A percentile compares a stretch with the other conserved stretches of the same genome.
These are phyloP conservation scores for Sussaba pulchella DNA, from an alignment of 2,888 invertebrate genomes.

Conservation along the genomic window DNA sequence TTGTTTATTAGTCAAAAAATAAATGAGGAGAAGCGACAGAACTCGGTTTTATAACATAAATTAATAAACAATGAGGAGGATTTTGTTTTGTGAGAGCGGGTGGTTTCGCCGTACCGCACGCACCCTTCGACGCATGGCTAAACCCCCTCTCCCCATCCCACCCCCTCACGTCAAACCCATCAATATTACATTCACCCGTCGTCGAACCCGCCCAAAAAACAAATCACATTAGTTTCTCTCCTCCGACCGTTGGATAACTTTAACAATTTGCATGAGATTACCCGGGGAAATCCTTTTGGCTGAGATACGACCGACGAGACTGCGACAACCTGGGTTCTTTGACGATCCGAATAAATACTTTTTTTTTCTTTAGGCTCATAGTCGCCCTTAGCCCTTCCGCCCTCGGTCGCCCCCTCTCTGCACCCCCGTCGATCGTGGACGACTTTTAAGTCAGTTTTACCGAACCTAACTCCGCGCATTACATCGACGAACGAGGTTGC, in stretches of 20 bases:
- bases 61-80: conserved; percentile 50
- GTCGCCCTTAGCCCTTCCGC: conserved; percentile 59
- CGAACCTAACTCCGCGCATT: conserved; percentile 21
- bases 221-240: conserved; percentile 78
- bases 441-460: conserved; percentile 18
- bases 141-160: too few species aligned
- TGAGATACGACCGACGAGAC: conserved; percentile 57
- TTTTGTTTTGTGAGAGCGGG: neutral
- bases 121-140: conserved; percentile 44
- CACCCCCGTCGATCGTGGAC: conserved; percentile 50
- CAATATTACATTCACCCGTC: conserved; percentile 78
- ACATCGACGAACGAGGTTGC: conserved; percentile 10
- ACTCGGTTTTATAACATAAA: conserved; percentile 32
- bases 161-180: conserved; percentile 79
- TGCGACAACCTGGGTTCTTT: conserved; percentile 54
- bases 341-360: conserved; percentile 76
- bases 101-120: conserved; percentile 39
- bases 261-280: conserved; percentile 82
- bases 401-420: conserved; percentile 56
- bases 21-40: too few species aligned
- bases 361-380: conserved; percentile 56
- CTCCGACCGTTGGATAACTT: conserved; percentile 78
- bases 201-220: conserved; percentile 71
- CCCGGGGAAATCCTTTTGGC: conserved; percentile 62
- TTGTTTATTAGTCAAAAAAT: too few species aligned